Evolutionary conservation across 2,888 invertebrate genomes (phyloP).

Genomic region (Hyalella azteca): DNA sequence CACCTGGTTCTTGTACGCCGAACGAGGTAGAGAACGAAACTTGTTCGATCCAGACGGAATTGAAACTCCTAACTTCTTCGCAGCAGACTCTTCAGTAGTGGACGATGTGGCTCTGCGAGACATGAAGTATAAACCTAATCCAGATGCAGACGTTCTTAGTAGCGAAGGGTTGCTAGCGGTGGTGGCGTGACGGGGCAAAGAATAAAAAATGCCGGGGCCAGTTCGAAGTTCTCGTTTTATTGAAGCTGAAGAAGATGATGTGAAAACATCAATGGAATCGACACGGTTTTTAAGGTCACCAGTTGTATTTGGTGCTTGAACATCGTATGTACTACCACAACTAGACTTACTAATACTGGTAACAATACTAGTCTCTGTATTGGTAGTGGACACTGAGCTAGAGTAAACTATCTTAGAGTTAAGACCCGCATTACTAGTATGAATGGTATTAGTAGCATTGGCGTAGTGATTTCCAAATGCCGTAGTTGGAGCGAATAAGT

Average conservation of each 20-base stretch:
- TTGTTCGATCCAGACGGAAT: slow-evolving; percentile 34
- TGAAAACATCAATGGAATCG: not conserved
- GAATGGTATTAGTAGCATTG: slow-evolving; percentile 27
- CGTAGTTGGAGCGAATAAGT: not conserved
- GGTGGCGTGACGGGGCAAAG: slow-evolving; percentile 38
- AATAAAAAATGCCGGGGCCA: slow-evolving; percentile 36
- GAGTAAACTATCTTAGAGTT: slow-evolving; percentile 28
- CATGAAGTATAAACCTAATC: slow-evolving; percentile 42
- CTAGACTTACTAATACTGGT: not conserved
- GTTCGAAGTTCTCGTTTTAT: slow-evolving; percentile 9
- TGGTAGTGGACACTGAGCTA: slow-evolving; percentile 3
- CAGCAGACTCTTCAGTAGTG: slow-evolving; percentile 39
- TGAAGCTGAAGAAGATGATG: not conserved
- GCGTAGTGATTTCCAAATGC: slow-evolving; percentile 11
- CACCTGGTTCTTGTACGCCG: not conserved
- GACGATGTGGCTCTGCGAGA: slow-evolving; percentile 26
- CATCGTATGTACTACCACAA: not conserved
- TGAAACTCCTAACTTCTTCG: slow-evolving; percentile 39
- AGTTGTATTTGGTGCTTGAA: not conserved
- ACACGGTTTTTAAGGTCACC: not conserved
- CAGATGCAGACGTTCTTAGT: slow-evolving; percentile 31
- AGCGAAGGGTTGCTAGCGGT: slow-evolving; percentile 38
- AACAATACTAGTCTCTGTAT: not conserved
- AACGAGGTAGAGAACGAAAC: slow-evolving; percentile 40
- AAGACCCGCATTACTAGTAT: slow-evolving; percentile 3